Conservation (phyloP, 2,888 invertebrate species). For the Argynnis bischoffii region DNA sequence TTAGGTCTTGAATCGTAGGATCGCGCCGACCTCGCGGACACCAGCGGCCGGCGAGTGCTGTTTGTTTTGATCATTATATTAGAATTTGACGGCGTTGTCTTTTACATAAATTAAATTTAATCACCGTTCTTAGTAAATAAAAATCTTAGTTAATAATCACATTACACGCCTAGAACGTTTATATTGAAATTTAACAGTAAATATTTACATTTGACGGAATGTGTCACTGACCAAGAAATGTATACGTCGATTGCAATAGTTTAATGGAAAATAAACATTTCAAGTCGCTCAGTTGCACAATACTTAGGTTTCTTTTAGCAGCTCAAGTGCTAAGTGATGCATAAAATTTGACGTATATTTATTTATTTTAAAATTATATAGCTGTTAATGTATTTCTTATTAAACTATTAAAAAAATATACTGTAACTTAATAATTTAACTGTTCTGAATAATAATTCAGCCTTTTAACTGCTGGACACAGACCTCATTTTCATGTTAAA, state of each 20-base stretch:
- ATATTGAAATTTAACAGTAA: too few relatives aligned
- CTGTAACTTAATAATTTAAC: not conserved
- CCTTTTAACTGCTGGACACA: too few relatives aligned
- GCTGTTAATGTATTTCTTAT: not conserved
- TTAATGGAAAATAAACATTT: not conserved
- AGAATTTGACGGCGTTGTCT: conserved; percentile 43
- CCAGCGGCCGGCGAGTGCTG: conserved; percentile 57
- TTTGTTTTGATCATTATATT: conserved; percentile 70
- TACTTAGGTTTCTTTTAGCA: conserved; percentile 13
- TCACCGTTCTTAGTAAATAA: too few relatives aligned
- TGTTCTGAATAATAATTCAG: too few relatives aligned
- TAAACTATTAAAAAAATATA: not conserved
- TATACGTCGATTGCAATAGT: too few relatives aligned
- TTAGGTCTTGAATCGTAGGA: conserved; percentile 59
- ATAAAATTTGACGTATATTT: not conserved
- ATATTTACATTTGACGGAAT: too few relatives aligned
- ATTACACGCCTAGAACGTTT: too few relatives aligned
- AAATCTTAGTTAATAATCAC: too few relatives aligned
- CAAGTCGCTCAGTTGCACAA: conserved; percentile 11
- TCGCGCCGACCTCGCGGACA: conserved; percentile 49
- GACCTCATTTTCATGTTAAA: too few relatives aligned
- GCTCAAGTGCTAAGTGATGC: conserved; percentile 10
- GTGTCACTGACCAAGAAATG: too few relatives aligned
- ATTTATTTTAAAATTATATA: not conserved
- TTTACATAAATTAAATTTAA: too few relatives aligned